Base-by-base conservation (phyloP, 2,888 invertebrate species). In the Drosophila aldrichi region DNA sequence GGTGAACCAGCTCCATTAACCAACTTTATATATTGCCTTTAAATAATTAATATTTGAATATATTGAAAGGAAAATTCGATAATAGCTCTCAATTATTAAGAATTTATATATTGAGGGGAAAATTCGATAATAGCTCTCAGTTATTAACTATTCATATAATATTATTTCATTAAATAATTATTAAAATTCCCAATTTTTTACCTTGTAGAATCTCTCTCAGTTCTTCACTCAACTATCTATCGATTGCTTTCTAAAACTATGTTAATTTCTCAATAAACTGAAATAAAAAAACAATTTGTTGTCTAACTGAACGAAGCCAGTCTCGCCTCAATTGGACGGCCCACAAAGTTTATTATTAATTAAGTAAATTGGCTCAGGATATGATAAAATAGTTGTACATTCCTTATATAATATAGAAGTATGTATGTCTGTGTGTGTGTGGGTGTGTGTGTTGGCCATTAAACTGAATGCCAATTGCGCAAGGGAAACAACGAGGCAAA, bases 301-400 rank as follows among this genome's bases (percentile, higher is more conserved):
- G 2, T 12, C 16, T 1, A 5, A n/a, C n/a, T n/a, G 29, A 48
- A n/a, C n/a, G 32, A 18, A 12, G 29, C 3, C 22, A 22, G 52
- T 3, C 20, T 32, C 8, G 20, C 22, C 34, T 20, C 49, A 18
- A 12, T 32, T 18, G 29, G 18, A 34, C 51, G 32, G 6, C 18
- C 43, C 34, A 41, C 38, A 75, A 74, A 79, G 67, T 85, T 88
- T 73, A 70, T 86, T 80, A 86, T 81, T 88, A 81, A 86, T 86
- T 87, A 86, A 71, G 79, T 66, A 76, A 89, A 86, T 87, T 77
- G 89, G 70, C 68, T 48, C 58, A 73, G 71, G 71, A 70, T 69
- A 71, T 67, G 51, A 59, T 64, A 59, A 56, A 64, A 54, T 49
- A 25, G 44, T 54, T 44, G 25, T 55, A 38, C 40, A 40, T 41